Percentiles rank a stretch among this genome's conserved stretches.
Conservation (phyloP, 2,113 vertebrate genomes). For the Agelaius tricolor region DNA sequence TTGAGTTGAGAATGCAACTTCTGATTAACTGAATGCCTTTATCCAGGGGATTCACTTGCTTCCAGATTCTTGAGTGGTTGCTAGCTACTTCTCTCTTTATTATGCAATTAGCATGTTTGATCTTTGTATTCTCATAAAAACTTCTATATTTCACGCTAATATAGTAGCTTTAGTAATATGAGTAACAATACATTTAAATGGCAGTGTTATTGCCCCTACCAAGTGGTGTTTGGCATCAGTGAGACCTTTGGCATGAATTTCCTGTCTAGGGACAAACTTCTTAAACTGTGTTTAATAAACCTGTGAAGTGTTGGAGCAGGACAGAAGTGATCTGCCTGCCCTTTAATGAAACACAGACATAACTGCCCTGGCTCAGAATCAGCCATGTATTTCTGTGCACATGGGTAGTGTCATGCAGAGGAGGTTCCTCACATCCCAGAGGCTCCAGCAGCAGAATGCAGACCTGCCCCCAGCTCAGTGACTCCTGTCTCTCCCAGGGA, state of each 20-base stretch:
- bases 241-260: constrained; percentile 13
- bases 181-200: not conserved
- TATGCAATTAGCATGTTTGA: not conserved
- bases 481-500: not conserved
- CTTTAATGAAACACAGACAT: not conserved
- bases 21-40: not conserved
- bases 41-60: not conserved
- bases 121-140: constrained; percentile 16
- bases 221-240: not conserved
- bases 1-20: not conserved
- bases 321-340: not conserved
- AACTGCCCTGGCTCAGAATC: not conserved
- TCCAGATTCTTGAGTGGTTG: constrained; percentile 1
- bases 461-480: not conserved
- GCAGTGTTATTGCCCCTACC: not conserved
- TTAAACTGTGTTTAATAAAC: constrained; percentile 23
- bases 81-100: not conserved
- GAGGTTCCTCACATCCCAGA: not conserved
- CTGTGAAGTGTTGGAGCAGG: not conserved
- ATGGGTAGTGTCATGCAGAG: not conserved
- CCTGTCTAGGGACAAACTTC: not conserved
- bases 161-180: not conserved
- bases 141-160: not conserved
- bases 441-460: not conserved
- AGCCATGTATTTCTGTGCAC: not conserved